Base-by-base conservation (phyloP, 2,113 vertebrate genomes). In the Gopherus flavomarginatus region DNA sequence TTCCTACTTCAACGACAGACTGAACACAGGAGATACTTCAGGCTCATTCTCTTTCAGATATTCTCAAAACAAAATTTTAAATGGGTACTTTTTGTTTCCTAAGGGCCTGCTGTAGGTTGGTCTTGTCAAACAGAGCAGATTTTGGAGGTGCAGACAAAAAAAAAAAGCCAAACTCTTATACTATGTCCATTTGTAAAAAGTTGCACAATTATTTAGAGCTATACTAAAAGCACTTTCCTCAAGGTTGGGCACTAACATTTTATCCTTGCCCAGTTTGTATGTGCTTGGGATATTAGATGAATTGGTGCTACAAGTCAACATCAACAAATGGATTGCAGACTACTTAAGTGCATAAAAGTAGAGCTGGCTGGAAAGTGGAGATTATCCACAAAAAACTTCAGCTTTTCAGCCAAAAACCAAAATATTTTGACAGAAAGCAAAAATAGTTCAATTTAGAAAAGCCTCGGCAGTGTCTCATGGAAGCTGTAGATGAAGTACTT, bases 61-160 rank as follows among this genome's bases (percentile, higher is more conserved):
- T 88, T 53, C 78, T 92, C 50, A 53, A 90, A 49, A 59, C 54
- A 83, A 69, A 52, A 50, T 19, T 21, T 56, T 6, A 56, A 82
- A 89, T 89, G 31, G n/a, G 52, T 95, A 86, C 69, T 78, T 50
- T 27, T 31, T 69, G 49, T 83, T 35, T 44, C 80, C 35, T 22
- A 44, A 29, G 49, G 50, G 85, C 56, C 92, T 81, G 4, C 75
- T 79, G 50, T 8, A 0, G 69, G 69, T 56, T 56, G 5, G 11
- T 26, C 9, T 31, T 82, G n/a, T 59, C 86, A 93, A 78, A 88
- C 88, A n/a, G 8, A 79, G 50, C 69, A 92, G 59, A 47, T 53
- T 94, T 16, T 1, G 0, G 50, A 49, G 69, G 47, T 24, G 24
- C 0, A 1, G 6, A 24, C 19, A 0, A 35, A 2, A 1, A 38